Evolutionary conservation across 1,140 invertebrate species (phyloP).

Genomic region (Tetramorium simillimum): DNA sequence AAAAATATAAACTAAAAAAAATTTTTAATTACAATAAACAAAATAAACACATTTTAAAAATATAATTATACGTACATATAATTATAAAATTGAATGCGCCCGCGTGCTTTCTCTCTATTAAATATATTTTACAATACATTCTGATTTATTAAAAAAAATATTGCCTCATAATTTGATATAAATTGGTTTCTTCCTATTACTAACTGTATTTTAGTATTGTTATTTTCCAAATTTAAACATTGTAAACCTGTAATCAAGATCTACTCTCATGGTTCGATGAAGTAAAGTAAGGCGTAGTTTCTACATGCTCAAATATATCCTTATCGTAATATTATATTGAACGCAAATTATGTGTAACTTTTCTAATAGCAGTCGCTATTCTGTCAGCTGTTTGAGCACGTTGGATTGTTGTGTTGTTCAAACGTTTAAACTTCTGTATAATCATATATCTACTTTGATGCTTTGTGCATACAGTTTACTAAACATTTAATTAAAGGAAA

Average conservation of each 20-base stretch:
- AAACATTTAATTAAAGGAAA: conserved; percentile 21
- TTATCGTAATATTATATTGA: conserved; percentile 21
- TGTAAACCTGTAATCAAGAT: no score
- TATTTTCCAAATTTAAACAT: no score
- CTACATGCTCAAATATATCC: not conserved
- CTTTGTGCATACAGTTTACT: not conserved
- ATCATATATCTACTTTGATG: not conserved
- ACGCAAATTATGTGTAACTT: conserved; percentile 7
- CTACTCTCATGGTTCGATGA: no score
- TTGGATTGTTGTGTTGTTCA: not conserved
- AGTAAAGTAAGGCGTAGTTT: not conserved
- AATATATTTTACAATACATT: no score
- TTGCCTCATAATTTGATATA: no score
- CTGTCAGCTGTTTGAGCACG: not conserved
- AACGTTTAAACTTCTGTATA: conserved; percentile 7
- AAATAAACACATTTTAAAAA: not conserved
- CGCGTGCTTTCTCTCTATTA: no score
- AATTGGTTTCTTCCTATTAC: not conserved
- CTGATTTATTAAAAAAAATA: no score
- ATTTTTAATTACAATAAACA: not conserved
- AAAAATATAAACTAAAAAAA: not conserved
- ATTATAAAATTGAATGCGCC: no score
- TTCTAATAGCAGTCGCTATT: not conserved
- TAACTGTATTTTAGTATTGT: not conserved
- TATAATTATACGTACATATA: not conserved